Percentiles rank a stretch among this genome's conserved stretches.
phyloP scores from a whole-genome alignment of 1,140 invertebrate species.

The Formica exsecta region DNA sequence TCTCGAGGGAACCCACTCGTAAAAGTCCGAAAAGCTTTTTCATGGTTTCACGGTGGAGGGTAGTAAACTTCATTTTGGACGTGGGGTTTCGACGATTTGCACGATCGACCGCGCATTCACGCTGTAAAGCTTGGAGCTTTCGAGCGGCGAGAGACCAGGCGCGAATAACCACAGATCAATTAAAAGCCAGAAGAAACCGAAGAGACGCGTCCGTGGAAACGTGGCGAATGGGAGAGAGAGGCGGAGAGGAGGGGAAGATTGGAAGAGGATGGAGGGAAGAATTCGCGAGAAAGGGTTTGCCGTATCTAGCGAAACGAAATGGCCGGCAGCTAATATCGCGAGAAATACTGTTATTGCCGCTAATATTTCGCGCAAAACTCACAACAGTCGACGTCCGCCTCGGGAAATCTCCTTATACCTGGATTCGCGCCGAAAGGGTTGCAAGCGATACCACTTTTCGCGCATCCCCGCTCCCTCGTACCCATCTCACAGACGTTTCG shows the following conservation, averaged over 20 bases:
- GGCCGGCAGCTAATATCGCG: conserved; percentile 80
- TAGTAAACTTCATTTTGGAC: conserved; percentile 29
- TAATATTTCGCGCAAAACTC: conserved; percentile 82
- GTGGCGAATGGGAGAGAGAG: background rate
- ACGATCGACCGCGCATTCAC: conserved; percentile 33
- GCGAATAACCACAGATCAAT: conserved; percentile 72
- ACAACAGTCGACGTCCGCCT: conserved; percentile 50
- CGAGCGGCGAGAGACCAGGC: conserved; percentile 7
- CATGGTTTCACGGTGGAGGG: conserved; percentile 12
- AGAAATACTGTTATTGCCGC: conserved; percentile 84
- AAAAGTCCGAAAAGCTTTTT: conserved; percentile 55
- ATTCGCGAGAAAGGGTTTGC: conserved; percentile 27
- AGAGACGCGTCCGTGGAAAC: conserved; percentile 50
- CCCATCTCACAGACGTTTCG: conserved; percentile 36
- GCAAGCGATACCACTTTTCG: conserved; percentile 55
- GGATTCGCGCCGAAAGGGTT: conserved; percentile 53
- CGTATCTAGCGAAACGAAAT: conserved; percentile 41
- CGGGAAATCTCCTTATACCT: conserved; percentile 70
- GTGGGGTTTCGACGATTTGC: conserved; percentile 54
- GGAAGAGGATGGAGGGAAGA: background rate
- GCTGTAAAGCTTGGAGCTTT: conserved; percentile 6
- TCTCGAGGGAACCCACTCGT: conserved; percentile 16
- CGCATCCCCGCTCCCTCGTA: conserved; percentile 5
- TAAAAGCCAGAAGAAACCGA: conserved; percentile 66
- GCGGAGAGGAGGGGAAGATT: background rate